Evolutionary conservation across 2,888 invertebrate genomes (phyloP), one percentile per base, ranked within the genome.

Genomic region (Iselma pallidipennis): DNA sequence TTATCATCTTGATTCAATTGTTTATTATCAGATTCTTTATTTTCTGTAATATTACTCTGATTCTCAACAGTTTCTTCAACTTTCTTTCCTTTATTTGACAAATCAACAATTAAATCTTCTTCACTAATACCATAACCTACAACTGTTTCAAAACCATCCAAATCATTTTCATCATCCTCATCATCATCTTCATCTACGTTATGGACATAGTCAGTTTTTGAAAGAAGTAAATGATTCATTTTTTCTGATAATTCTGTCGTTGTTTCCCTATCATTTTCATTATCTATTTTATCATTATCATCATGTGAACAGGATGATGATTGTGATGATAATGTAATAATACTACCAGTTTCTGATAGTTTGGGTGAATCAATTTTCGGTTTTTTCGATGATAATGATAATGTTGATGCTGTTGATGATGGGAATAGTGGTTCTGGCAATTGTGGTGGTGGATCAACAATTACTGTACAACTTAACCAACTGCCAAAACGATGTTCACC

Each of bases 401-500:
- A n/a, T 33, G 33, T n/a, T n/a, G n/a, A n/a, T n/a, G 33, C 6
- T 37, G 14, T 5, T 7, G 7, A 14, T 42, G 10, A 16, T 19
- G 42, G 42, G 4, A 21, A 42, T 21, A 42, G 1, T 42, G 5
- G 16, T 42, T 42, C 42, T 9, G 42, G 42, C 21, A 42, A 42
- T 42, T 42, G 9, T 42, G 42, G 42, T 42, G 42, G 42, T 42
- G 69, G 64, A 58, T 81, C 81, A 1, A 82, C 81, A 16, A 78
- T 76, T 5, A 82, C 68, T 49, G 79, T 76, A 60, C 80, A 81
- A 14, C 80, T 78, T 10, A 83, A 63, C 80, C 81, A 81, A 26
- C 80, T 79, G 0, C 82, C 83, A 65, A 83, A 83, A 49, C 82
- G 76, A n/a, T 76, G 74, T 2, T 78, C 78, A 31, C 75, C 72